Conservation (phyloP, 2,113 vertebrate species). For the Fulica atra region DNA sequence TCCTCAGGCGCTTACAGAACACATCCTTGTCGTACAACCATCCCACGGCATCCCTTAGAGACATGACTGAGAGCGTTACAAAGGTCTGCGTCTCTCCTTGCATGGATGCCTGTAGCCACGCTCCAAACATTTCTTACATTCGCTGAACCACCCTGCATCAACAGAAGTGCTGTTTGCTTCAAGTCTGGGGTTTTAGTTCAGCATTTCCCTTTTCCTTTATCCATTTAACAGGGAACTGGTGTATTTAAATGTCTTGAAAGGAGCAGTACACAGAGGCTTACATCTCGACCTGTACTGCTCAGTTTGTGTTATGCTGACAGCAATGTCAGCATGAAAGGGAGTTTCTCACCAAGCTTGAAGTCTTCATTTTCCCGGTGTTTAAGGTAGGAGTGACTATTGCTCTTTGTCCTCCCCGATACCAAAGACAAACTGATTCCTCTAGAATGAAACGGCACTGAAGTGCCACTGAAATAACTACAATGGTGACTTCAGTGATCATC, state of each 20-base stretch:
- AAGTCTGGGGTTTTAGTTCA: not conserved
- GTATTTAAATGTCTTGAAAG: not conserved
- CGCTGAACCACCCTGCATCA: not conserved
- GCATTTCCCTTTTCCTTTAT: not conserved
- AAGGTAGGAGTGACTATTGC: not conserved
- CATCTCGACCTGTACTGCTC: not conserved
- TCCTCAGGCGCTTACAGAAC: constrained; percentile 18
- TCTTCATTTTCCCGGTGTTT: not conserved
- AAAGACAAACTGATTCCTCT: not conserved
- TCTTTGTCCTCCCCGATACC: not conserved
- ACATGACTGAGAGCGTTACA: not conserved
- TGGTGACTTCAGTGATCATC: not conserved
- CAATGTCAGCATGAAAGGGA: not conserved
- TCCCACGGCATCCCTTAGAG: not conserved
- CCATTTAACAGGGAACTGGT: not conserved
- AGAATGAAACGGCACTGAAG: not conserved
- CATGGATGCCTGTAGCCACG: not conserved
- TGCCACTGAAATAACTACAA: not conserved
- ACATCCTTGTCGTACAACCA: not conserved
- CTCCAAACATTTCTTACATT: not conserved
- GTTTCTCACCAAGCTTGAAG: not conserved
- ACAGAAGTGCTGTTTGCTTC: not conserved
- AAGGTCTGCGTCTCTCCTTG: not conserved
- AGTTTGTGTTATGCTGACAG: not conserved
- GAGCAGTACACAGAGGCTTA: not conserved